These are phyloP conservation scores for Micropterix aruncella DNA, from an alignment of 2,888 invertebrate genomes.

Conservation along the genomic window DNA sequence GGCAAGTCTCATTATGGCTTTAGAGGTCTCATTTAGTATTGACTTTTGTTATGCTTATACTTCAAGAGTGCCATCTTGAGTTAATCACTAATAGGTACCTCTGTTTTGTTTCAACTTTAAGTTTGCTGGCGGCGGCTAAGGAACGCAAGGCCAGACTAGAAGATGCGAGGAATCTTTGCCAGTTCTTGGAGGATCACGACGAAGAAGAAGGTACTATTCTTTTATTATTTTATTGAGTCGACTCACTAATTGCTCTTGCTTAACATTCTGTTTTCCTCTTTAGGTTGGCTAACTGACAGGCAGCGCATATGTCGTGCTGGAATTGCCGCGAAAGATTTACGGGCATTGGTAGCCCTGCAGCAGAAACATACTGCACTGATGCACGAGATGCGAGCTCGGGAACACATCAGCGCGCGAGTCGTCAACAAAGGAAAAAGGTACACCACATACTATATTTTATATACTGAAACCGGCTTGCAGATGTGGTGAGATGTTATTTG, in stretches of 20 bases:
- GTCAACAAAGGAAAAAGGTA: slow-evolving; percentile 47
- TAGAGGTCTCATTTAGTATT: too few species aligned
- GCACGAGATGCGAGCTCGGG: slow-evolving; percentile 75
- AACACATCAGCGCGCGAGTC: slow-evolving; percentile 28
- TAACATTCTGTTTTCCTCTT: not conserved
- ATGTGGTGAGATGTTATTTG: too few species aligned
- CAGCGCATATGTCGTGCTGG: slow-evolving; percentile 85
- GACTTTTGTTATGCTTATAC: too few species aligned
- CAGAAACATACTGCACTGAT: slow-evolving; percentile 85
- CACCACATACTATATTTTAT: too few species aligned
- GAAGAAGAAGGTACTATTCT: slow-evolving; percentile 67
- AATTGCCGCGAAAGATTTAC: slow-evolving; percentile 86
- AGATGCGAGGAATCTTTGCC: slow-evolving; percentile 86
- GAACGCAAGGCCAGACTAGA: slow-evolving; percentile 74
- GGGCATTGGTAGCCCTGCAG: slow-evolving; percentile 76
- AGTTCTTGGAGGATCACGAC: slow-evolving; percentile 93
- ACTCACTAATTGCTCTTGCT: not conserved
- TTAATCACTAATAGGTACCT: too few species aligned
- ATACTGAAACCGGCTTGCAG: too few species aligned
- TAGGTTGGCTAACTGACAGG: slow-evolving; percentile 88
- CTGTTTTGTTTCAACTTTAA: slow-evolving; percentile 18
- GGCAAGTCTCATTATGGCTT: too few species aligned
- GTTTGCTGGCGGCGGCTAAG: slow-evolving; percentile 54
- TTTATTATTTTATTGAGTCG: not conserved
- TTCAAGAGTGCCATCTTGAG: too few species aligned